These are phyloP conservation scores for Morus bassanus DNA, from an alignment of 2,797 vertebrate species.

Conservation along the genomic window DNA sequence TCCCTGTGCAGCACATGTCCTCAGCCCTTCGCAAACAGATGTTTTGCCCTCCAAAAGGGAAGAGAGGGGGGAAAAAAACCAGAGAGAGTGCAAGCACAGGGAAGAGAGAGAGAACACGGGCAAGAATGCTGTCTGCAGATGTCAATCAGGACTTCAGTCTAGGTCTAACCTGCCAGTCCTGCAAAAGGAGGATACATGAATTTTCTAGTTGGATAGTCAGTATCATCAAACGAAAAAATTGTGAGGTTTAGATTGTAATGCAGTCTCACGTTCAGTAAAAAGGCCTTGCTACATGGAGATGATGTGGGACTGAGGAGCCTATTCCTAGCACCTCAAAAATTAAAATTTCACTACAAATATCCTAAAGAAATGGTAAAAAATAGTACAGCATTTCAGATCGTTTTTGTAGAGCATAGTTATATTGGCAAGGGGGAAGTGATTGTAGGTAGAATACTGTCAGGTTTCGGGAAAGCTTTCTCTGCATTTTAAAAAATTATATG, in stretches of 20 bases:
- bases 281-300: slow-evolving; percentile 28
- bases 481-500: slow-evolving; percentile 36
- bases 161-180: slow-evolving; percentile 56
- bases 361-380: slow-evolving; percentile 47
- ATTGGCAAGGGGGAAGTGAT: slow-evolving; percentile 30
- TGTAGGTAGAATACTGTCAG: slow-evolving; percentile 48
- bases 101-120: neutral
- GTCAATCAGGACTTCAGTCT: slow-evolving; percentile 62
- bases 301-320: slow-evolving; percentile 30
- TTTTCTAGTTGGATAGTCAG: slow-evolving; percentile 55
- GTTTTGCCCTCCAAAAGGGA: neutral
- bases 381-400: slow-evolving; percentile 38
- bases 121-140: slow-evolving; percentile 55
- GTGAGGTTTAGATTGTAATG: slow-evolving; percentile 34
- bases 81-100: neutral
- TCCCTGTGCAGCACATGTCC: neutral
- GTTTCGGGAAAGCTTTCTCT: slow-evolving; percentile 38
- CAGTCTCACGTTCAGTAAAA: slow-evolving; percentile 39
- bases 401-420: slow-evolving; percentile 4
- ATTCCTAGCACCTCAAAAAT: slow-evolving; percentile 51
- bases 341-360: slow-evolving; percentile 54
- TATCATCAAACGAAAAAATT: slow-evolving; percentile 44
- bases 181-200: slow-evolving; percentile 57
- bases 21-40: slow-evolving; percentile 47
- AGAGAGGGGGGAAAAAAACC: neutral